Evolutionary conservation across 2,888 invertebrate genomes (phyloP).

Genomic region (Ctena decussata): DNA sequence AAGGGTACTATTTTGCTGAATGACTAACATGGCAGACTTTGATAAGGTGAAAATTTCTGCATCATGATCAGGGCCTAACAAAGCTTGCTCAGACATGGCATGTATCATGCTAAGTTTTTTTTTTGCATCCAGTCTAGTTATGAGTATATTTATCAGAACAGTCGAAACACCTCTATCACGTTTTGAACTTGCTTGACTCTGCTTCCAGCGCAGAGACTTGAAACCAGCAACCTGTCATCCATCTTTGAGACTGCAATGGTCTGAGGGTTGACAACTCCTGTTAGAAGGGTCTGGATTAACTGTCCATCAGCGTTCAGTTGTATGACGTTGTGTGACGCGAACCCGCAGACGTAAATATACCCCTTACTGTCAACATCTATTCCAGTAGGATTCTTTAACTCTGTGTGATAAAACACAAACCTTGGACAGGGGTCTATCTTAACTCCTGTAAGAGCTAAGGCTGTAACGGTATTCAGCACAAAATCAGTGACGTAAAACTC

Average conservation of each 20-base stretch:
- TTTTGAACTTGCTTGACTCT: conserved; percentile 55
- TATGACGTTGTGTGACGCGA: conserved; percentile 57
- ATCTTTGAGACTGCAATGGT: conserved; percentile 50
- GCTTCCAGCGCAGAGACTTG: conserved; percentile 34
- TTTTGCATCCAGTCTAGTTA: too few species aligned
- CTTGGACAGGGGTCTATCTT: conserved; percentile 56
- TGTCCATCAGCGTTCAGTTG: conserved; percentile 48
- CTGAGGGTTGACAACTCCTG: conserved; percentile 62
- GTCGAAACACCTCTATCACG: conserved; percentile 57
- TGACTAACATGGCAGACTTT: too few species aligned
- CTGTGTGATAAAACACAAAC: conserved; percentile 59
- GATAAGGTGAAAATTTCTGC: too few species aligned
- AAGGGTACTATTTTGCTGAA: too few species aligned
- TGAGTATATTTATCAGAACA: too few species aligned
- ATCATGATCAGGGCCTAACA: too few species aligned
- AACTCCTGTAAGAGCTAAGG: conserved; percentile 41
- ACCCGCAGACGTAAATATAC: conserved; percentile 60
- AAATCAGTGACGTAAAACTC: conserved; percentile 63
- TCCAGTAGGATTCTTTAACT: conserved; percentile 60
- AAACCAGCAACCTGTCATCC: conserved; percentile 57
- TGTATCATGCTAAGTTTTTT: too few species aligned
- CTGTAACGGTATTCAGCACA: conserved; percentile 53
- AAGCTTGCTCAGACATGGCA: too few species aligned
- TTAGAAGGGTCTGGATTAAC: conserved; percentile 39
- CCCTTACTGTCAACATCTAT: conserved; percentile 54